Percentiles rank a stretch among this genome's conserved stretches.
Conservation (phyloP, 2,113 vertebrate species). For the Platysteira castanea region DNA sequence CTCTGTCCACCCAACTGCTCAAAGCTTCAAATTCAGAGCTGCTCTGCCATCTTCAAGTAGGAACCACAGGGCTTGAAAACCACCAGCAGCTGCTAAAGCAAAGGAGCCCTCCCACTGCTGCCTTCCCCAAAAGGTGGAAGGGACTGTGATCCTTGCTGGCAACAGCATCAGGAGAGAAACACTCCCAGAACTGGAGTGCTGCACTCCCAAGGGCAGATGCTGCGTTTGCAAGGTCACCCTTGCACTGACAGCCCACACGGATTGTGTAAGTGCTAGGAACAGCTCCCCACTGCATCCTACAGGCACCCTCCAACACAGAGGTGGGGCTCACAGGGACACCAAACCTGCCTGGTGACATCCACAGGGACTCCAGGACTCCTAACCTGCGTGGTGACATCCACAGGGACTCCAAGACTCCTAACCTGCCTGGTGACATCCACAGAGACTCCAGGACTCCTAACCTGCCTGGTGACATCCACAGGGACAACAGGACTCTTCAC, state of each 20-base stretch:
- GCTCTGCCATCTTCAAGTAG: neutral
- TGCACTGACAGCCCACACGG: neutral
- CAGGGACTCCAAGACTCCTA: neutral
- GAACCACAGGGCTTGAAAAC: neutral
- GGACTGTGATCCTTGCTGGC: neutral
- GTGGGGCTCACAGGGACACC: neutral
- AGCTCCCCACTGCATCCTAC: neutral
- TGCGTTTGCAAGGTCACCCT: neutral
- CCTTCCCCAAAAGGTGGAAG: neutral
- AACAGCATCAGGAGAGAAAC: neutral
- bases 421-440: neutral
- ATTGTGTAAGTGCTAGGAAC: neutral
- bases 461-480: neutral
- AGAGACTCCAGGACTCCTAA: neutral
- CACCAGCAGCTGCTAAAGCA: neutral
- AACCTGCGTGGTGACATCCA: neutral
- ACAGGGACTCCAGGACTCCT: rapidly evolving
- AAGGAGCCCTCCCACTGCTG: neutral
- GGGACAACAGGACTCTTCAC: neutral
- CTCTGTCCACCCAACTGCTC: neutral
- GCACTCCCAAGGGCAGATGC: neutral
- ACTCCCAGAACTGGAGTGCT: neutral
- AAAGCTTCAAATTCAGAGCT: neutral
- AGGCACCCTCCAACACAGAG: neutral
- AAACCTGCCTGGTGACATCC: neutral